Percentiles rank a stretch among this genome's conserved stretches.
Evolutionary conservation across 1,140 invertebrate species (phyloP).

Genomic region (Hylyphantes graminicola): DNA sequence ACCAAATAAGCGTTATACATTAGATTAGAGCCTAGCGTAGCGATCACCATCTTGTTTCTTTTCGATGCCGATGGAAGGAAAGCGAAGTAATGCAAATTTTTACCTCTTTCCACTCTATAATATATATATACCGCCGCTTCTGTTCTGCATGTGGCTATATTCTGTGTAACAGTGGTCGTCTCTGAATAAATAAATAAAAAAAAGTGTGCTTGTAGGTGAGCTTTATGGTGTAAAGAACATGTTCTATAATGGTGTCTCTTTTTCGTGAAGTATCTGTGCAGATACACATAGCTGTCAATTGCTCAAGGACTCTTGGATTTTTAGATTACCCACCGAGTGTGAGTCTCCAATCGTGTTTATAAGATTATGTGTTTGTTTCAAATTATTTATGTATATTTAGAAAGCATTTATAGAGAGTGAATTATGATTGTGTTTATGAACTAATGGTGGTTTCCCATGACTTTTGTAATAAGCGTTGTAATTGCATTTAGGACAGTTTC

Average conservation of each 20-base stretch:
- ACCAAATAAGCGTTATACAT: too few relatives aligned
- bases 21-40: too few relatives aligned
- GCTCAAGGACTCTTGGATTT: constrained; percentile 38
- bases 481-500: too few relatives aligned
- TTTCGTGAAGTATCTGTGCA: constrained; percentile 34
- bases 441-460: too few relatives aligned
- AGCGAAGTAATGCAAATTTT: constrained; percentile 29
- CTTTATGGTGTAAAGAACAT: not conserved
- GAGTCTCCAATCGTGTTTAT: not conserved
- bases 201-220: constrained; percentile 20
- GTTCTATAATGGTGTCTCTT: constrained; percentile 4
- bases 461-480: too few relatives aligned
- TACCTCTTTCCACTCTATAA: constrained; percentile 41
- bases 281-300: constrained; percentile 47
- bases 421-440: too few relatives aligned
- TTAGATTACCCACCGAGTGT: not conserved
- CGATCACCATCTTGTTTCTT: too few relatives aligned
- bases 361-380: too few relatives aligned
- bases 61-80: too few relatives aligned
- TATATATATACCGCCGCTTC: constrained; percentile 4
- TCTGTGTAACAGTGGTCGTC: not conserved
- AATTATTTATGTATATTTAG: too few relatives aligned
- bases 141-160: constrained; percentile 33
- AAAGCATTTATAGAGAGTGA: too few relatives aligned
- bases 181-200: too few relatives aligned